Percentiles rank a stretch among this genome's conserved stretches.
Evolutionary conservation across 2,888 invertebrate species (phyloP).

Genomic region (Trichopoda pennipes): DNA sequence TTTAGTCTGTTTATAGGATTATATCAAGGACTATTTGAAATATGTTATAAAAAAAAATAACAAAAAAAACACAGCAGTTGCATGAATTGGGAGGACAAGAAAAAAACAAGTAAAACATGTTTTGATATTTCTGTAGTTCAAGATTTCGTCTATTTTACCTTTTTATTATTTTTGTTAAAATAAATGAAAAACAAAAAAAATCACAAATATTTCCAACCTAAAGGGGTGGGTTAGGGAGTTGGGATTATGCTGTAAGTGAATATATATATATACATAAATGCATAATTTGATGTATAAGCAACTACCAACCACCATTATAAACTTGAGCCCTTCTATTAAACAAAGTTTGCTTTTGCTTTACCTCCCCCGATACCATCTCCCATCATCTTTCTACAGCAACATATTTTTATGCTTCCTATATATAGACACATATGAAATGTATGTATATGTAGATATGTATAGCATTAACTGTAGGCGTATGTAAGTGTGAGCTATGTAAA

Average conservation of each 20-base stretch:
- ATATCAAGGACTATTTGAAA: slow-evolving; percentile 54
- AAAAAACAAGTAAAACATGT: slow-evolving; percentile 35
- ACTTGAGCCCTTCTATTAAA: slow-evolving; percentile 36
- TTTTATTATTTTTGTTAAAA: slow-evolving; percentile 46
- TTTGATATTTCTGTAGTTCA: slow-evolving; percentile 39
- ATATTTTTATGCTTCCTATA: slow-evolving; percentile 5
- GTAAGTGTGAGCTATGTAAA: background rate
- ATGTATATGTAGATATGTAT: background rate
- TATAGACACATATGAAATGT: background rate
- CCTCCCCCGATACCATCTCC: background rate
- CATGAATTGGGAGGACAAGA: background rate
- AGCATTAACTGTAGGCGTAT: background rate
- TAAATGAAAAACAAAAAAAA: slow-evolving; percentile 7
- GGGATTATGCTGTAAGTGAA: background rate
- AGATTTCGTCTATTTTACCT: slow-evolving; percentile 50
- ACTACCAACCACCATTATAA: slow-evolving; percentile 54
- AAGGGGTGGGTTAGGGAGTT: slow-evolving; percentile 57
- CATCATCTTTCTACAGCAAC: background rate
- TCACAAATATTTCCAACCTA: slow-evolving; percentile 4
- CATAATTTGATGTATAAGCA: slow-evolving; percentile 33
- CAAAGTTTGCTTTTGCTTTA: slow-evolving; percentile 5
- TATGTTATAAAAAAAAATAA: slow-evolving; percentile 29
- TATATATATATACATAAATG: background rate
- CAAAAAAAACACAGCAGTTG: background rate
- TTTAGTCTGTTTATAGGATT: slow-evolving; percentile 57